phyloP scores from a whole-genome alignment of 2,113 vertebrate genomes.

The Cyphomyrus discorhynchus region DNA sequence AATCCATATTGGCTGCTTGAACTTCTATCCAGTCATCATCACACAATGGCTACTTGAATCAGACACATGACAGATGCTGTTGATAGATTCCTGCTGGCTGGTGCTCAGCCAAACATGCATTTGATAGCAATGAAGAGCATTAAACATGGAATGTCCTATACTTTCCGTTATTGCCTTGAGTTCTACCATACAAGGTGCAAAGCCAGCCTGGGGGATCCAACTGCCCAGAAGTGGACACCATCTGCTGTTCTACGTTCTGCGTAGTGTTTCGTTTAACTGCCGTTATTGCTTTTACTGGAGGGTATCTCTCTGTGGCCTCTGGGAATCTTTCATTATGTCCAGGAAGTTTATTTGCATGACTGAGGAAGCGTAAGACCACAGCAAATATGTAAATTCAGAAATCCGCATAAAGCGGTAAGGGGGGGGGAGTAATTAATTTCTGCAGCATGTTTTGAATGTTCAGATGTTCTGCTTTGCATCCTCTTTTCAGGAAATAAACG shows the following conservation, averaged over 20 bases:
- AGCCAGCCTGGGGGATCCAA: background rate
- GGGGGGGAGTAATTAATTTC: background rate
- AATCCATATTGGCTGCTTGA: background rate
- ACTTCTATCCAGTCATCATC: background rate
- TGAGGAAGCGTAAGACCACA: background rate
- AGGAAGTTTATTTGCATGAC: background rate
- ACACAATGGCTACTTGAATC: background rate
- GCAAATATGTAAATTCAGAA: background rate
- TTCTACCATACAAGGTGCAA: background rate
- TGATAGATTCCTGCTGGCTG: background rate
- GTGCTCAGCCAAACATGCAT: background rate
- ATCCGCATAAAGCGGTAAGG: background rate
- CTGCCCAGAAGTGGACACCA: background rate
- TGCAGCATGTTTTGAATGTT: background rate
- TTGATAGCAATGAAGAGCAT: background rate
- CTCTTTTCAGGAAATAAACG: conserved; percentile 79
- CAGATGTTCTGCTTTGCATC: background rate
- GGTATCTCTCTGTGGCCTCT: background rate
- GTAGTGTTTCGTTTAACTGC: background rate
- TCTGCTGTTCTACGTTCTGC: background rate
- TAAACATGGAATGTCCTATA: background rate
- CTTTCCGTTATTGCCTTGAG: background rate
- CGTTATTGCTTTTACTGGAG: background rate
- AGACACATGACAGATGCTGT: background rate
- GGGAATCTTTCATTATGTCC: background rate